Evolutionary conservation across 2,888 invertebrate genomes (phyloP).

Genomic region (Leucophenga maculata): DNA sequence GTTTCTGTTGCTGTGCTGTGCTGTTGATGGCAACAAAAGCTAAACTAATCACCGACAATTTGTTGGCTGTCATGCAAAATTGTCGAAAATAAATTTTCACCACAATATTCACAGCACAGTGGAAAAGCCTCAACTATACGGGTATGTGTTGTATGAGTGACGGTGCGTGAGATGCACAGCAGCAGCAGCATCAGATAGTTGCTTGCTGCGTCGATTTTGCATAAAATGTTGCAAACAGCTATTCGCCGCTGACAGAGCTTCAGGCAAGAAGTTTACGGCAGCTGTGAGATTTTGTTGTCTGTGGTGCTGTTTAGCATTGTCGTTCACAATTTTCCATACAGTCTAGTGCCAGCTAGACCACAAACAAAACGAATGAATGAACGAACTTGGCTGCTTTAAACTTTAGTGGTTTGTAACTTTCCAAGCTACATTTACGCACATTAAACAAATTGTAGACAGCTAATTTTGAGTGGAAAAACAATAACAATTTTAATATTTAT

Average conservation of each 20-base stretch:
- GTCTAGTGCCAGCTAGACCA: too few relatives aligned
- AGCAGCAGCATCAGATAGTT: neutral
- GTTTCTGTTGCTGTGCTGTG: conserved; percentile 13
- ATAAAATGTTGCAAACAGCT: conserved; percentile 30
- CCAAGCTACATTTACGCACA: too few relatives aligned
- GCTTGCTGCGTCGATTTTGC: conserved; percentile 14
- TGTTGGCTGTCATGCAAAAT: conserved; percentile 45
- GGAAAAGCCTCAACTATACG: neutral
- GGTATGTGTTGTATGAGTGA: neutral
- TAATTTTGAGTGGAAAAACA: too few relatives aligned
- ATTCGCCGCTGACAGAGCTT: neutral
- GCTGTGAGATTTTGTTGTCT: neutral
- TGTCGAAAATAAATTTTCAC: conserved; percentile 46
- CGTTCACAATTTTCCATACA: too few relatives aligned
- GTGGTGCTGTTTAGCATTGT: too few relatives aligned
- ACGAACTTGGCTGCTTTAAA: too few relatives aligned
- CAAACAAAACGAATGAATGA: too few relatives aligned
- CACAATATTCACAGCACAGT: conserved; percentile 14
- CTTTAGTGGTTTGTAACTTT: too few relatives aligned
- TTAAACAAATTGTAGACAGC: too few relatives aligned
- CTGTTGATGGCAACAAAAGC: conserved; percentile 31
- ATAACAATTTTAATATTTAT: too few relatives aligned
- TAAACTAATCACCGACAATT: conserved; percentile 43
- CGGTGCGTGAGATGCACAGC: conserved; percentile 7
- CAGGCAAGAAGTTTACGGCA: neutral